A percentile compares a stretch with the other conserved stretches of the same genome.
Evolutionary conservation across 2,113 vertebrate genomes (phyloP).

Genomic region (Corythornis madagascariensis): DNA sequence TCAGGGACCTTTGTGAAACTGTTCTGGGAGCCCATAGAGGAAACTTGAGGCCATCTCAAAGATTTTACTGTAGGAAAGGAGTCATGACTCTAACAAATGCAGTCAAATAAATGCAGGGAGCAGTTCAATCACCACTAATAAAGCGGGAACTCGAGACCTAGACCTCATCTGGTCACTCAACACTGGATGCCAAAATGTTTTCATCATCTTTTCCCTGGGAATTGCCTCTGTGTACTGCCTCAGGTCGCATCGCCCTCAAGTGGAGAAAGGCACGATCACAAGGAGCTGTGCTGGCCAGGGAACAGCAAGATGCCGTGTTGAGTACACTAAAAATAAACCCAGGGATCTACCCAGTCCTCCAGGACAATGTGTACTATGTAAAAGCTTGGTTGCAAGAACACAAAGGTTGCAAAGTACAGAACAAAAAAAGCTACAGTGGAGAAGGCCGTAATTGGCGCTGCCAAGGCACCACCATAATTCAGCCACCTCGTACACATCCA

Average conservation of each 20-base stretch:
- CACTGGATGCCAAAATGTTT: neutral
- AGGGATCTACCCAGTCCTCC: neutral
- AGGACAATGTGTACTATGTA: neutral
- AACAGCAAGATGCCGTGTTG: neutral
- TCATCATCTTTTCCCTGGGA: neutral
- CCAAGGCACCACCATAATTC: constrained; percentile 3
- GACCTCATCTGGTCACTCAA: neutral
- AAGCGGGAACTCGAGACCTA: neutral
- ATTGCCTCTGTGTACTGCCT: neutral
- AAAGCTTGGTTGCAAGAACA: neutral
- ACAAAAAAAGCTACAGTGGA: neutral
- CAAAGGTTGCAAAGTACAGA: neutral
- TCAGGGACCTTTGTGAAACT: neutral
- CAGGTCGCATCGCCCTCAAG: constrained; percentile 57
- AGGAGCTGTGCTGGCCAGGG: fast-evolving
- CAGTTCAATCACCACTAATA: neutral
- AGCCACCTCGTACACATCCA: neutral
- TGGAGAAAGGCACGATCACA: neutral
- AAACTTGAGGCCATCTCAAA: neutral
- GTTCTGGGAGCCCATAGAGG: neutral
- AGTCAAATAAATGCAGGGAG: neutral
- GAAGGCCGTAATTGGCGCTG: neutral
- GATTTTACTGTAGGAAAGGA: fast-evolving
- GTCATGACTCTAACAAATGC: neutral
- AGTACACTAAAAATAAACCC: neutral